Evolutionary conservation across 2,113 vertebrate genomes (phyloP).

Genomic region (Epinephelus cyanopodus): DNA sequence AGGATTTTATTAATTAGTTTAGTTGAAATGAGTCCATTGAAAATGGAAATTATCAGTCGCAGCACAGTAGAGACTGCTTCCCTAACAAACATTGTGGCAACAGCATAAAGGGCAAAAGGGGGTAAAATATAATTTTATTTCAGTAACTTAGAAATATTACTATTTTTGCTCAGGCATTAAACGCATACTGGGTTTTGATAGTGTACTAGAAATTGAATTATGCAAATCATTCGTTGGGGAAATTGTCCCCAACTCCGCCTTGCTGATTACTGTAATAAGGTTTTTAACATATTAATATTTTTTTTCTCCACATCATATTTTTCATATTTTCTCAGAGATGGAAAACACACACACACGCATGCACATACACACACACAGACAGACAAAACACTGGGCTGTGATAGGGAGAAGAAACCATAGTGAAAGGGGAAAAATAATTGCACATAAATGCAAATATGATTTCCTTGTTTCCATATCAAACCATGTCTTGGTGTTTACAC

Average conservation of each 20-base stretch:
- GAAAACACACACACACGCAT: constrained; percentile 26
- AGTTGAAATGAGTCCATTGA: constrained; percentile 52
- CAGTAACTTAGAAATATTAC: constrained; percentile 52
- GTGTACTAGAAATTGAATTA: constrained; percentile 72
- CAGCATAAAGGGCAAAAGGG: constrained; percentile 41
- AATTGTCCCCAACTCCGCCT: constrained; percentile 60
- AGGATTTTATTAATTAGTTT: constrained; percentile 50
- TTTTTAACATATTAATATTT: constrained; percentile 65
- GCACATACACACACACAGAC: constrained; percentile 9
- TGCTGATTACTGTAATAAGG: constrained; percentile 71
- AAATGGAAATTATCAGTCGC: constrained; percentile 39
- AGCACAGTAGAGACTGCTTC: constrained; percentile 15
- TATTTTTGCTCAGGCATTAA: constrained; percentile 52
- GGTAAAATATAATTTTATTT: constrained; percentile 48
- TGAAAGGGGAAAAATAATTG: constrained; percentile 57
- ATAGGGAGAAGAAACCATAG: constrained; percentile 51
- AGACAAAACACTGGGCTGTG: constrained; percentile 32
- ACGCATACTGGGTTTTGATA: constrained; percentile 63
- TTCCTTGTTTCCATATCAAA: constrained; percentile 77
- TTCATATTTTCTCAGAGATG: constrained; percentile 41
- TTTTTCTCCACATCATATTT: constrained; percentile 47
- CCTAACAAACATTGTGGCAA: constrained; percentile 32
- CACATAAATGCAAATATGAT: constrained; percentile 74
- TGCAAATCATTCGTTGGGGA: constrained; percentile 63
- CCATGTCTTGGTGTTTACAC: constrained; percentile 67